These are phyloP conservation scores for Callimorpha dominula DNA, from an alignment of 2,888 invertebrate species.

Conservation along the genomic window DNA sequence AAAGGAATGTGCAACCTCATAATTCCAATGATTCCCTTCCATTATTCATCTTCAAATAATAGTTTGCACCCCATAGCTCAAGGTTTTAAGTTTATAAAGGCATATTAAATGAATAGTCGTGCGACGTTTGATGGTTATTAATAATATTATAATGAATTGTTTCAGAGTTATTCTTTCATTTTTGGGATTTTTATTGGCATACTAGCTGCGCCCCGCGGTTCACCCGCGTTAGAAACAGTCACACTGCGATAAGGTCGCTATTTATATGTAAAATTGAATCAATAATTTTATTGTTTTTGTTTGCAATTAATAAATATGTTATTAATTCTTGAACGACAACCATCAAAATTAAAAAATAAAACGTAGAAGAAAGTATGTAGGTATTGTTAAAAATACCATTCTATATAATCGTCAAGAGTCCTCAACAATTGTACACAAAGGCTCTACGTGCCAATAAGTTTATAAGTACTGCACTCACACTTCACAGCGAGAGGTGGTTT, in stretches of 20 bases:
- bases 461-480: conserved; percentile 57
- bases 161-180: not conserved
- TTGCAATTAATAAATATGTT: not conserved
- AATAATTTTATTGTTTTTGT: not conserved
- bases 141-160: conserved; percentile 29
- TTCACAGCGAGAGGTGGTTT: conserved; percentile 81
- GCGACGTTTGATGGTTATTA: conserved; percentile 34
- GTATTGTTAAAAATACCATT: not conserved
- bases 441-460: conserved; percentile 46
- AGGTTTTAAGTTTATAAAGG: conserved; percentile 64
- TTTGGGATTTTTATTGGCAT: not conserved
- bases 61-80: conserved; percentile 84
- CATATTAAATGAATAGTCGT: conserved; percentile 50
- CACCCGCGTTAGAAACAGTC: too few relatives aligned
- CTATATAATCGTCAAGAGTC: not conserved
- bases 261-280: not conserved
- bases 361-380: not conserved
- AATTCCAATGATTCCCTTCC: conserved; percentile 77
- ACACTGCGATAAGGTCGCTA: too few relatives aligned
- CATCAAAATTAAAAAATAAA: not conserved
- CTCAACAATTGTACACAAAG: conserved; percentile 13
- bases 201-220: too few relatives aligned
- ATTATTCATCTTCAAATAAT: conserved; percentile 85
- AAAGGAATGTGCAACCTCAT: conserved; percentile 83
- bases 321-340: not conserved